Base-by-base conservation (phyloP, 2,888 invertebrate genomes). In the Cheiracanthium punctorium region DNA sequence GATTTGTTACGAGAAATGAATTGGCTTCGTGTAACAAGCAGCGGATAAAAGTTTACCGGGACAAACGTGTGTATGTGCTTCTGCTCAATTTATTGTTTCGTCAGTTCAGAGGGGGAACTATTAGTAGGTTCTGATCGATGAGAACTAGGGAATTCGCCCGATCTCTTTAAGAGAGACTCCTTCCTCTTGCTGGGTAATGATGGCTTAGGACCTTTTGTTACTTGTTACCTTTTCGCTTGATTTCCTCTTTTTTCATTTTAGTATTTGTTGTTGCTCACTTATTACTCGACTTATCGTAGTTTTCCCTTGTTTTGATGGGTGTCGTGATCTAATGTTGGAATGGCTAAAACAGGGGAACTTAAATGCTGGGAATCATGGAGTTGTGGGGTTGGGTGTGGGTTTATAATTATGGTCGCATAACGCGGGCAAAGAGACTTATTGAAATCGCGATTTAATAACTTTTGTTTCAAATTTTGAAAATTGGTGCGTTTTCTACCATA, bases 1-100 rank as follows among this genome's bases (percentile, higher is more conserved):
- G 84, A 85, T 85, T 85, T 85, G 84, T 85, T 85, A 85, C 79
- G 37, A 85, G 79, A 85, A 85, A 85, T 85, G 84, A 85, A 85
- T 85, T 85, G 84, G 79, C 30, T 80, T 73, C 67, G 29, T 77
- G 72, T 82, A 76, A 76, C 76, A 77, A 71, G 82, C 20, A 76
- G 30, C 58, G 65, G 76, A 77, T 76, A 72, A 82, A 52, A 65
- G 74, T 32, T 65, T 32, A 29, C 37, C n/a, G 30, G 29, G 14
- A 5, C 30, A 30, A 17, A 30, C 32, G 67, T 32, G 32, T 67
- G 67, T 67, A 67, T 67, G 30, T 67, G 32, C 4, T 17, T 14
- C 33, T 20, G n/a, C 41, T 79, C 84, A 85, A 85, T 85, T 85
- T 85, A 85, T 85, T 85, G 84, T 85, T 84, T 77, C 82, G 82